Percentiles rank a stretch among this genome's conserved stretches.
These are phyloP conservation scores for Phymastichus coffea DNA, from an alignment of 1,140 invertebrate genomes.

Conservation along the genomic window DNA sequence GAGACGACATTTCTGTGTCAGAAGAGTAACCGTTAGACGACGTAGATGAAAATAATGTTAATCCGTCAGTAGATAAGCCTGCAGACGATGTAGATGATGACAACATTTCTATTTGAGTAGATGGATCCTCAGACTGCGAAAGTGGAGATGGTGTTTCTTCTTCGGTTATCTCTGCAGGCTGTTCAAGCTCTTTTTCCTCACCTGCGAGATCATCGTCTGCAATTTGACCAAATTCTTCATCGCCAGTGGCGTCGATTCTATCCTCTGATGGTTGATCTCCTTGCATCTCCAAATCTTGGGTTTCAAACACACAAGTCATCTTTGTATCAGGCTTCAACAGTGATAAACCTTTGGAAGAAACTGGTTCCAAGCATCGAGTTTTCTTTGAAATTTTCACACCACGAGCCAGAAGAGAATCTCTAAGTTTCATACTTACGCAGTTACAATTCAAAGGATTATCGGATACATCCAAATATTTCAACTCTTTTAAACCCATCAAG, in stretches of 20 bases:
- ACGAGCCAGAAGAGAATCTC: slow-evolving; percentile 39
- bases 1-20: no score
- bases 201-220: neutral
- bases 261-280: slow-evolving; percentile 37
- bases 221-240: slow-evolving; percentile 30
- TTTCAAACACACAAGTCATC: slow-evolving; percentile 40
- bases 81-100: neutral
- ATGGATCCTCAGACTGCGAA: no score
- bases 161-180: neutral
- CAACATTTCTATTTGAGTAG: no score
- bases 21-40: no score
- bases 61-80: neutral
- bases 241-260: neutral
- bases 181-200: neutral
- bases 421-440: slow-evolving; percentile 40
- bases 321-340: slow-evolving; percentile 37
- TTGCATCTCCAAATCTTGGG: slow-evolving; percentile 48
- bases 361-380: slow-evolving; percentile 37
- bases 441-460: slow-evolving; percentile 68
- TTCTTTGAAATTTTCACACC: slow-evolving; percentile 43
- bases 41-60: no score
- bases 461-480: slow-evolving; percentile 64
- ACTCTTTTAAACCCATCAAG: slow-evolving; percentile 57
- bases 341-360: slow-evolving; percentile 33
- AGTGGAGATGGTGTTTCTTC: neutral